phyloP scores from a whole-genome alignment of 2,113 vertebrate species.

The Orthonyx spaldingii region DNA sequence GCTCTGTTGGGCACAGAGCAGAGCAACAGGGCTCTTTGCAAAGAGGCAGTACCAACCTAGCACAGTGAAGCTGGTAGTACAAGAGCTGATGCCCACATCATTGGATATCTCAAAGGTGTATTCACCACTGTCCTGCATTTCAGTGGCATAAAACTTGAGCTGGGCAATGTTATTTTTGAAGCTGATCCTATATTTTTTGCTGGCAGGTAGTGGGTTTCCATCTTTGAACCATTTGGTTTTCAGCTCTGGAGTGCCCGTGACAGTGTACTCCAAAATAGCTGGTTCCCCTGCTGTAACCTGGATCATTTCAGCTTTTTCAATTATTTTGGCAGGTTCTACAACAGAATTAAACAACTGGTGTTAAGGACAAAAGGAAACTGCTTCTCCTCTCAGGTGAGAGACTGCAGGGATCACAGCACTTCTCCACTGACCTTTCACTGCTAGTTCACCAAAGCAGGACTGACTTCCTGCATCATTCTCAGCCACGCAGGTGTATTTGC shows the following conservation, averaged over 20 bases:
- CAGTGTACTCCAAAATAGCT: constrained; percentile 87
- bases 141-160: constrained; percentile 89
- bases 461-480: constrained; percentile 96
- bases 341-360: constrained; percentile 65
- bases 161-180: constrained; percentile 89
- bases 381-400: background rate
- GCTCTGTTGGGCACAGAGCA: background rate
- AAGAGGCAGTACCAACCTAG: constrained; percentile 81
- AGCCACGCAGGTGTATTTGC: constrained; percentile 90
- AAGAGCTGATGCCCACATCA: constrained; percentile 90
- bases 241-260: constrained; percentile 91
- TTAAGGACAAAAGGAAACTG: constrained; percentile 4
- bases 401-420: background rate
- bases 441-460: constrained; percentile 88
- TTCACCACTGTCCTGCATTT: constrained; percentile 87
- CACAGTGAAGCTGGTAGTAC: constrained; percentile 87
- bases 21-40: background rate
- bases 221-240: constrained; percentile 97
- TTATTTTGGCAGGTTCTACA: constrained; percentile 92
- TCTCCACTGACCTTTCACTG: constrained; percentile 90
- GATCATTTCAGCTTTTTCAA: constrained; percentile 89
- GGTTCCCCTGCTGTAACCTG: constrained; percentile 93
- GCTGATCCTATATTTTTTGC: constrained; percentile 92
- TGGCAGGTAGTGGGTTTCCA: constrained; percentile 84
- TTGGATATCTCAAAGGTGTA: constrained; percentile 93